Percentiles rank a stretch among this genome's conserved stretches.
Evolutionary conservation across 2,888 invertebrate genomes (phyloP).

Genomic region (Rutpela maculata): DNA sequence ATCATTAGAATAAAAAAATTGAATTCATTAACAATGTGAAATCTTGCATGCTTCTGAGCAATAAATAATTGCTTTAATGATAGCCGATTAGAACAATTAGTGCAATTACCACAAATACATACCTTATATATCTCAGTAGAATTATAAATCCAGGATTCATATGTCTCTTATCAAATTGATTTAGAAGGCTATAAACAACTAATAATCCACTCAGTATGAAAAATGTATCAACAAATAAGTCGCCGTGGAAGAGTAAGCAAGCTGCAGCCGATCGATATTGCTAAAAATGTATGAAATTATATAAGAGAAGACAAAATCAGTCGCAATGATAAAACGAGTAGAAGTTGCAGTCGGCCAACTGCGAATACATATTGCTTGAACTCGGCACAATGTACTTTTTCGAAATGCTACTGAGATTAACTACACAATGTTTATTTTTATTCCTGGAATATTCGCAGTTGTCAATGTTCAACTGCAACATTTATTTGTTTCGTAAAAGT

Average conservation of each 20-base stretch:
- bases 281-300: conserved; percentile 61
- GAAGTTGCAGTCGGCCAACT: too few relatives aligned
- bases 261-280: conserved; percentile 71
- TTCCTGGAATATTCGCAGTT: too few relatives aligned
- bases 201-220: conserved; percentile 80
- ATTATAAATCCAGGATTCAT: conserved; percentile 76
- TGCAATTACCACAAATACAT: conserved; percentile 32
- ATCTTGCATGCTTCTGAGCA: not conserved
- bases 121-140: conserved; percentile 80
- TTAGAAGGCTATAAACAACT: conserved; percentile 74
- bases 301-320: not conserved
- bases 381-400: too few relatives aligned
- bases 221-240: conserved; percentile 81
- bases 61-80: too few relatives aligned
- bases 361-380: too few relatives aligned
- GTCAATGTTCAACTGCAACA: too few relatives aligned
- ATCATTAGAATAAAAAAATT: too few relatives aligned
- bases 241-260: conserved; percentile 77
- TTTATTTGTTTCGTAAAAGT: too few relatives aligned
- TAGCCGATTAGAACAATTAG: too few relatives aligned
- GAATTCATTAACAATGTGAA: not conserved
- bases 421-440: too few relatives aligned
- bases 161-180: conserved; percentile 71
- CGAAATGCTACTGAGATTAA: too few relatives aligned
- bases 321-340: too few relatives aligned